These are phyloP conservation scores for Corythornis cristatus DNA, from an alignment of 2,113 vertebrate species.

Conservation along the genomic window DNA sequence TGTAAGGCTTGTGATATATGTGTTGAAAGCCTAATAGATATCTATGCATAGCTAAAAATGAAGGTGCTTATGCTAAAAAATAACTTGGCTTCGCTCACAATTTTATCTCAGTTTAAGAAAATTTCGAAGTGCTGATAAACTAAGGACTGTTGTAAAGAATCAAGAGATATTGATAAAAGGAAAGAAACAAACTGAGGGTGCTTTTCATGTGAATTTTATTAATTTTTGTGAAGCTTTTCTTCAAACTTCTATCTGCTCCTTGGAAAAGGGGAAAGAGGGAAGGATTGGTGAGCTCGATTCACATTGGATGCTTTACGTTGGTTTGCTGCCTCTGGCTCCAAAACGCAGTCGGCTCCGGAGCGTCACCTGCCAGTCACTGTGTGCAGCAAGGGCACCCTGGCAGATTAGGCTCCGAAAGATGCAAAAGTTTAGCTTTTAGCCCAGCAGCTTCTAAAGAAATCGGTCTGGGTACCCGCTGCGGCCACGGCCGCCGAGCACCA, in stretches of 20 bases:
- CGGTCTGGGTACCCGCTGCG: neutral
- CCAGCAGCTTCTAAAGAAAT: neutral
- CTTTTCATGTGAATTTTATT: neutral
- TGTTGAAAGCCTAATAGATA: neutral
- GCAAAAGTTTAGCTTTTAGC: too few species aligned
- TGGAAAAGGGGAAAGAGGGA: neutral
- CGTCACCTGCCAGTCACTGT: rapidly evolving
- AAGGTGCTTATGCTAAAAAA: neutral
- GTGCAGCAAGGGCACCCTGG: neutral
- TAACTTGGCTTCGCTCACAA: neutral
- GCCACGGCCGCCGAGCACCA: neutral
- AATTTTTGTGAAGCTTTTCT: neutral
- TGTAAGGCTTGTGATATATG: rapidly evolving
- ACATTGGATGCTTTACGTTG: rapidly evolving
- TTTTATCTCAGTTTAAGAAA: neutral
- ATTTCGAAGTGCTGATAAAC: neutral
- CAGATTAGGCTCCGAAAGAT: rapidly evolving
- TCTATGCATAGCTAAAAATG: neutral
- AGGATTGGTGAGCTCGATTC: neutral
- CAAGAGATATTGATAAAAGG: neutral
- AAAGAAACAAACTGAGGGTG: rapidly evolving
- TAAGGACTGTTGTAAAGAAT: neutral
- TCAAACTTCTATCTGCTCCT: neutral
- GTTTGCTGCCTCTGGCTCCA: neutral
- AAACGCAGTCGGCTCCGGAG: rapidly evolving